Evolutionary conservation across 2,797 vertebrate genomes (phyloP), one percentile per base, ranked within the genome.

Genomic region (Okamejei kenojei): DNA sequence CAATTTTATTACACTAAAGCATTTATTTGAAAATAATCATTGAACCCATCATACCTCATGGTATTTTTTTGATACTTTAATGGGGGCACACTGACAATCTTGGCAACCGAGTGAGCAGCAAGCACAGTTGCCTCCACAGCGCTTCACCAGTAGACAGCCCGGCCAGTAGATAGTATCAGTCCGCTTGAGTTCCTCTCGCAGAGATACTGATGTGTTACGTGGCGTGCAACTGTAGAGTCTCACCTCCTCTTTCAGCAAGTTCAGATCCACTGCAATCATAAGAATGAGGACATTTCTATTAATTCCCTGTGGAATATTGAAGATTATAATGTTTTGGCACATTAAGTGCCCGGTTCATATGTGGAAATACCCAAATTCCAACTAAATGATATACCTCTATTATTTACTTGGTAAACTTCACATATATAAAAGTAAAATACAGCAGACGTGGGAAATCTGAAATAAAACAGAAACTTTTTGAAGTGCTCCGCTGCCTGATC

Each of bases 161-260:
- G 99, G 99, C 99, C 99, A 99, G 97, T 99, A 99, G 96, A 99
- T 98, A 94, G 96, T 98, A 81, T 99, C 99, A 0, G 99, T 99
- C 94, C 98, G 96, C 95, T 97, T 98, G 71, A 99, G 96, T 95
- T 99, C 99, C 95, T 99, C 99, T 38, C 99, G 96, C 94, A 99
- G 94, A 0, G 98, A 98, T 90, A 99, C 98, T 0, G 99, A 99
- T 95, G 98, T 98, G 96, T 99, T 99, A 23, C 98, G 97, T 0
- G 99, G 99, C 0, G 98, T 99, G 95, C 99, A 99, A 94, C 99
- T 99, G 94, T 99, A 99, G 2, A 99, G 96, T 58, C 95, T 96
- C 26, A 98, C 98, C 93, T 99, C 99, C 94, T 99, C 98, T 95
- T 97, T 98, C 61, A 99, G 94, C 93, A 97, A 96, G 95, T 99